These are phyloP conservation scores for Aphelocoma californica DNA, from an alignment of 2,797 vertebrate genomes.

Conservation along the genomic window DNA sequence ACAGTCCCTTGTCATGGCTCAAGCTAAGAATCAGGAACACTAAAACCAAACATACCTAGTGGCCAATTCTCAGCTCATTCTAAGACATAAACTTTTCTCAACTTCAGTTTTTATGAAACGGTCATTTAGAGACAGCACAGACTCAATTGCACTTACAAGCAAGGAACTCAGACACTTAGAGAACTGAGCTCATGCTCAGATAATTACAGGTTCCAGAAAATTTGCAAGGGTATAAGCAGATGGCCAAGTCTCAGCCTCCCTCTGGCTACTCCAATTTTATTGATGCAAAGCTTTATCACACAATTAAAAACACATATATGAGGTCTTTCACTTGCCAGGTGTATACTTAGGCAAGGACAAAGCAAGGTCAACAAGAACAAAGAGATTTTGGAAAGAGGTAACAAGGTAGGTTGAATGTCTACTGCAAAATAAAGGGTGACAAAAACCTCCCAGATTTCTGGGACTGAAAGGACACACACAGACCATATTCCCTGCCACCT, in stretches of 20 bases:
- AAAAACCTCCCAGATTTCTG: background rate
- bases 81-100: background rate
- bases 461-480: background rate
- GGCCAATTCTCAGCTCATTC: background rate
- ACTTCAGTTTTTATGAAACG: background rate
- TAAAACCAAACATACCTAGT: background rate
- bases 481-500: background rate
- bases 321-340: background rate
- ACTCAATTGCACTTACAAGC: background rate
- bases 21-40: background rate
- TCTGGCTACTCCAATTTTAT: background rate
- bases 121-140: background rate
- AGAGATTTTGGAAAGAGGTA: background rate
- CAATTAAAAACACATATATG: background rate
- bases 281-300: background rate
- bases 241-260: background rate
- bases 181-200: background rate
- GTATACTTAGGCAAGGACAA: background rate
- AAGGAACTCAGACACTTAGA: background rate
- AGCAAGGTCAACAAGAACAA: background rate
- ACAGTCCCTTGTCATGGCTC: background rate
- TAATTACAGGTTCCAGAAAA: background rate
- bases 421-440: background rate
- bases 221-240: background rate
- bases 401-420: background rate